Percentiles rank a stretch among this genome's conserved stretches.
phyloP scores from a whole-genome alignment of 2,797 vertebrate species.

The Paedocypris micromegethes region DNA sequence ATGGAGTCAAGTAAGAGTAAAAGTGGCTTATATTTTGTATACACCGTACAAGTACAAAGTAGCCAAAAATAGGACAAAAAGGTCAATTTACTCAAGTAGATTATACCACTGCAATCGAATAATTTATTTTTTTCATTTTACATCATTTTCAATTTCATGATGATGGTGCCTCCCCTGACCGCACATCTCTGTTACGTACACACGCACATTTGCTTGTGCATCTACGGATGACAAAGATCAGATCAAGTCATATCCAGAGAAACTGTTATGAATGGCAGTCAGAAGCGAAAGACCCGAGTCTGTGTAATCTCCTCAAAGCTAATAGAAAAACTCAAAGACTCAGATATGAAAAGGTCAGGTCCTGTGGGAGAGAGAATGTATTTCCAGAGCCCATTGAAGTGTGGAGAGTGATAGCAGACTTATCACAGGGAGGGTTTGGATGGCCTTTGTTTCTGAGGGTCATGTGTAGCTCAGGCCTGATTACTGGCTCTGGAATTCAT shows the following conservation, averaged over 20 bases:
- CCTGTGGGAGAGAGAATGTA: slow-evolving; percentile 26
- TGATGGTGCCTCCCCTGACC: too few species aligned
- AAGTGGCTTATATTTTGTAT: too few species aligned
- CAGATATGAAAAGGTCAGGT: slow-evolving; percentile 48
- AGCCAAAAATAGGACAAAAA: too few species aligned
- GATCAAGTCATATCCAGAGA: slow-evolving; percentile 16
- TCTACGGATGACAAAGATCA: slow-evolving; percentile 17
- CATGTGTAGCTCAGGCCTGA: slow-evolving; percentile 22
- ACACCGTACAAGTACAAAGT: too few species aligned
- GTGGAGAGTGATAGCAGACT: slow-evolving; percentile 34
- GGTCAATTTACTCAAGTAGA: too few species aligned
- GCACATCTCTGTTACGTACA: too few species aligned
- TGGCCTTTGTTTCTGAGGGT: slow-evolving; percentile 33
- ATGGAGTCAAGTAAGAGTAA: too few species aligned
- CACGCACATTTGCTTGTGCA: background rate
- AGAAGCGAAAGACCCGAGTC: slow-evolving; percentile 19
- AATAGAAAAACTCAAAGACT: slow-evolving; percentile 37
- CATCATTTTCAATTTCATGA: too few species aligned
- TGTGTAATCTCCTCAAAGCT: slow-evolving; percentile 36
- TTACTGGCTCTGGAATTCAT: slow-evolving; percentile 30
- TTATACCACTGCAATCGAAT: too few species aligned
- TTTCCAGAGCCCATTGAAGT: slow-evolving; percentile 32
- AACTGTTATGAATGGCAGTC: slow-evolving; percentile 36
- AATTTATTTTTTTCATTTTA: too few species aligned
- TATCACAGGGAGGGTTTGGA: slow-evolving; percentile 30